A percentile compares a stretch with the other conserved stretches of the same genome.
Evolutionary conservation across 2,888 invertebrate species (phyloP).

Genomic region (Acleris literana): DNA sequence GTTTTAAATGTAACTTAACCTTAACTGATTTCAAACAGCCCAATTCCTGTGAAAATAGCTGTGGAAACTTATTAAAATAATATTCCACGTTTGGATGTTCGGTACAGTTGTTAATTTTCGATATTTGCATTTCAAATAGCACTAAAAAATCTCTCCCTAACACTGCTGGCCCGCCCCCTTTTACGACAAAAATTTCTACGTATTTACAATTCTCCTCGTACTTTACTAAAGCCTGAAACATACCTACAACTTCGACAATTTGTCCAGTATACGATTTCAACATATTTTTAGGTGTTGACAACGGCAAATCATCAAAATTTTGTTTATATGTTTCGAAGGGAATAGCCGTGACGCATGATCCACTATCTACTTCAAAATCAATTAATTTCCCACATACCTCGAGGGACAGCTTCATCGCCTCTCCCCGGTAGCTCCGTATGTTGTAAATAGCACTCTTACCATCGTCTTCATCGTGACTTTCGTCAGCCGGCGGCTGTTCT

Average conservation of each 20-base stretch:
- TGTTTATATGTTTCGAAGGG: constrained; percentile 9
- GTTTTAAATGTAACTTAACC: neutral
- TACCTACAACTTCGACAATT: neutral
- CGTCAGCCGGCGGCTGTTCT: constrained; percentile 1
- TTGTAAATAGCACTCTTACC: constrained; percentile 10
- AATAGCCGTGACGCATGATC: constrained; percentile 13
- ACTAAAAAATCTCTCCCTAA: constrained; percentile 14
- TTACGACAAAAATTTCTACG: constrained; percentile 9
- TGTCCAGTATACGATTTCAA: constrained; percentile 12
- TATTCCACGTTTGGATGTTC: neutral
- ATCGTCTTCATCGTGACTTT: constrained; percentile 16
- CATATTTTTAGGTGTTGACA: neutral
- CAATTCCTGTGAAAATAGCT: constrained; percentile 5
- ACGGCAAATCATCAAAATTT: neutral
- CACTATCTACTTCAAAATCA: constrained; percentile 16
- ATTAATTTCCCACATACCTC: constrained; percentile 10
- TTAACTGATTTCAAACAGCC: constrained; percentile 13
- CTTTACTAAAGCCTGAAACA: neutral
- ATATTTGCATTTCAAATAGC: constrained; percentile 9
- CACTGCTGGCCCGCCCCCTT: constrained; percentile 1
- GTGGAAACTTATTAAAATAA: neutral
- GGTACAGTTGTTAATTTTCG: neutral
- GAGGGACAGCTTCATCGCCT: constrained; percentile 21
- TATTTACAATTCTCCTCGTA: constrained; percentile 5
- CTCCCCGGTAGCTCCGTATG: constrained; percentile 14